A percentile compares a stretch with the other conserved stretches of the same genome.
Evolutionary conservation across 2,888 invertebrate species (phyloP).

Genomic region (Thyatira batis): DNA sequence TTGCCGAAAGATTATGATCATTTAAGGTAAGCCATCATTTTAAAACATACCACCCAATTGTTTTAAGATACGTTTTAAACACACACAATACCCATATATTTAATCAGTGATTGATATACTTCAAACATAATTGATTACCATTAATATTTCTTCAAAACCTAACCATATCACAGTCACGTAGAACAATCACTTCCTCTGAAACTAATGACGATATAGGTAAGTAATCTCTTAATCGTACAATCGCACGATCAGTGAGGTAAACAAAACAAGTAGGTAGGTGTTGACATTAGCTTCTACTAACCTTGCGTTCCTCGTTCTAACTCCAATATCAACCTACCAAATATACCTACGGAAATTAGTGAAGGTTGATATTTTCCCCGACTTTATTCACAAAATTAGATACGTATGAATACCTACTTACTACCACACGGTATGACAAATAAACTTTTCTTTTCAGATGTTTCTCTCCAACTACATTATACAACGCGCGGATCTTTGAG

Average conservation of each 20-base stretch:
- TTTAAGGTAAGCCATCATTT: constrained; percentile 59
- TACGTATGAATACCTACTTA: no score
- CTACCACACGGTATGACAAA: no score
- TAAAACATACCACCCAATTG: not conserved
- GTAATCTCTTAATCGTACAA: not conserved
- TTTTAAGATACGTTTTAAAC: not conserved
- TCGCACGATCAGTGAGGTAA: not conserved
- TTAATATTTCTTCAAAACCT: not conserved
- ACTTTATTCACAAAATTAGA: no score
- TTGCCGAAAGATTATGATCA: constrained; percentile 62
- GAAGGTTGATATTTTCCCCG: not conserved
- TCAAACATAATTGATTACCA: no score
- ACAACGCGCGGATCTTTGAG: constrained; percentile 69
- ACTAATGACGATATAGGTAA: not conserved
- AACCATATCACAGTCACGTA: not conserved
- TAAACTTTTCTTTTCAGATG: constrained; percentile 65
- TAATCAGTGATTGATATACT: not conserved
- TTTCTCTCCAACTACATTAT: constrained; percentile 59
- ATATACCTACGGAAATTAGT: no score
- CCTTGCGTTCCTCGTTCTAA: no score
- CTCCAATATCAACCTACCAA: no score
- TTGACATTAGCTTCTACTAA: not conserved
- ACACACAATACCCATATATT: not conserved
- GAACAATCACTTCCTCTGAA: not conserved
- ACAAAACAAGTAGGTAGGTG: not conserved